Evolutionary conservation across 2,797 vertebrate species (phyloP).

Genomic region (Gambelia wislizenii): DNA sequence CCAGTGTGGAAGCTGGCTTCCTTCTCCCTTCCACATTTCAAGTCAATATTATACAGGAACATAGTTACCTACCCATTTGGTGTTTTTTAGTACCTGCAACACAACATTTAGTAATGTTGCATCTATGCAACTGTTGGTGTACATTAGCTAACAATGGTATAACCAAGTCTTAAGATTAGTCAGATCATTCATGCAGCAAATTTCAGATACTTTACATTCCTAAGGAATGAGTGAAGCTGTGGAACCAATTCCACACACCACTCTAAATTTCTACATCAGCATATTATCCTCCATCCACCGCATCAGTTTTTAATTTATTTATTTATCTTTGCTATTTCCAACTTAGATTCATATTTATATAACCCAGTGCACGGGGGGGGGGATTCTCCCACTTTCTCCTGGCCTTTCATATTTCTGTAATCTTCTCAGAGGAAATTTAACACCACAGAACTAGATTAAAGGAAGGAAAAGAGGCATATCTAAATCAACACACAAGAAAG

Average conservation of each 20-base stretch:
- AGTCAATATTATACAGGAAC: background rate
- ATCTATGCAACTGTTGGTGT: background rate
- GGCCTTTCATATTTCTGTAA: conserved; percentile 43
- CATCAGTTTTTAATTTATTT: background rate
- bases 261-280: background rate
- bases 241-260: background rate
- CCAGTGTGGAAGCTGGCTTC: background rate
- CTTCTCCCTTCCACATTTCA: background rate
- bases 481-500: conserved; percentile 49
- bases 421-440: conserved; percentile 44
- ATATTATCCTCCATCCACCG: background rate
- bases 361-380: background rate
- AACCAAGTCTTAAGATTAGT: background rate
- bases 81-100: background rate
- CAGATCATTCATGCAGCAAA: background rate
- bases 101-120: background rate
- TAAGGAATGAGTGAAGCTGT: background rate
- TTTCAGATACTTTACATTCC: background rate
- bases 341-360: background rate
- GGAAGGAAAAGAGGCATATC: conserved; percentile 53
- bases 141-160: background rate
- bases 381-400: background rate
- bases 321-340: background rate
- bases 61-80: background rate
- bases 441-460: conserved; percentile 48